Evolutionary conservation across 2,113 vertebrate genomes (phyloP), one percentile per base, ranked within the genome.

Genomic region (Sebastes schlegelii): DNA sequence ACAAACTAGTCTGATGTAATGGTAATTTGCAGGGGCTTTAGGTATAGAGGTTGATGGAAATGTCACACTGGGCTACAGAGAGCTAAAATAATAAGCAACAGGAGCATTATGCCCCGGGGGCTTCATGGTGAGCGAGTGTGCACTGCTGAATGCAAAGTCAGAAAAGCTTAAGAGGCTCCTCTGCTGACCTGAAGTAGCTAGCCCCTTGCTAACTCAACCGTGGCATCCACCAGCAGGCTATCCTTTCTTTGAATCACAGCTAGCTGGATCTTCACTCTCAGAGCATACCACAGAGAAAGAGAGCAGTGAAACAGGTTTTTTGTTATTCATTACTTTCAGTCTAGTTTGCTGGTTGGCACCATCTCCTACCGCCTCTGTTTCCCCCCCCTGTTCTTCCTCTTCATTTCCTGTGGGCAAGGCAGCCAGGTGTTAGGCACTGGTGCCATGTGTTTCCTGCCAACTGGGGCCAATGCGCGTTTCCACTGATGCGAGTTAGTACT

Each of bases 391-490:
- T n/a, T 83, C 75, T 86, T 92, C 85, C 80, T 78, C 66, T 80
- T 86, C 71, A 79, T 94, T 93, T 94, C 90, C 90, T 93, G 74
- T 92, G 88, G 86, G 91, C 73, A 85, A 86, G 80, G 68, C 76
- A 83, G 73, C 90, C 93, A 95, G 93, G 91, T 95, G 93, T 94
- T 94, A 85, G 91, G 88, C 94, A 85, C 8, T 49, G 77, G 79
- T 91, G 86, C 87, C 88, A 84, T 86, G 89, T 85, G 88, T 91
- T 90, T 92, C 83, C 87, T 94, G 93, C 95, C 93, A 95, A 90
- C 79, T 84, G 55, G 57, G 79, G 86, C 82, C 83, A 78, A 71
- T 79, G 85, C 80, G 83, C 58, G 8, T 86, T 94, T 84, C 84
- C 84, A 82, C 55, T 76, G 84, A 87, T 74, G 83, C 65, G 77